Percentiles rank a stretch among this genome's conserved stretches.
Conservation (phyloP, 2,888 invertebrate genomes). For the Meghimatium bilineatum region DNA sequence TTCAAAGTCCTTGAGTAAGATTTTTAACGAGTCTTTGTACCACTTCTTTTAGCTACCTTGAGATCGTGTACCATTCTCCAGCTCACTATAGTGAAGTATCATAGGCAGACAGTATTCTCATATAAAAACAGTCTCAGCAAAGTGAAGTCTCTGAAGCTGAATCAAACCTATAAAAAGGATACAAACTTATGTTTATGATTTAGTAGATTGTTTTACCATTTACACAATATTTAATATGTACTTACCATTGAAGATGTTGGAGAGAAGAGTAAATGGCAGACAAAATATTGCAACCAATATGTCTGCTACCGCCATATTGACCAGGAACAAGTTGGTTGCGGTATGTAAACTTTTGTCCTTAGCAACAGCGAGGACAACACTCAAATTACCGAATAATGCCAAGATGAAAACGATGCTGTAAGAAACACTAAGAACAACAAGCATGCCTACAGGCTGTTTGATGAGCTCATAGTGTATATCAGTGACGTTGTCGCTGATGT, state of each 20-base stretch:
- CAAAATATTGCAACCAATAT: slow-evolving; percentile 53
- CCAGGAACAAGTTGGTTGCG: slow-evolving; percentile 55
- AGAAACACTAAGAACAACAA: slow-evolving; percentile 48
- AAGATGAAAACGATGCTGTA: slow-evolving; percentile 53
- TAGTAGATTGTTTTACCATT: no score
- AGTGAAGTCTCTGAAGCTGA: no score
- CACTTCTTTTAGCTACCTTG: no score
- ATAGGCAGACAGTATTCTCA: no score
- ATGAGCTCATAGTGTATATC: slow-evolving; percentile 28
- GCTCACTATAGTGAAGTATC: no score
- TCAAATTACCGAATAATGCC: slow-evolving; percentile 53
- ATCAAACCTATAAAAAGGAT: no score
- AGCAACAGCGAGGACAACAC: slow-evolving; percentile 52
- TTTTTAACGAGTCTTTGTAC: no score
- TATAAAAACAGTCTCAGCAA: no score
- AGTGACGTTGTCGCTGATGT: background rate
- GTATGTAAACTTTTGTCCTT: slow-evolving; percentile 54
- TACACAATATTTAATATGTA: background rate
- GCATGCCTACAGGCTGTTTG: slow-evolving; percentile 49
- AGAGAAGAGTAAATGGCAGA: slow-evolving; percentile 51
- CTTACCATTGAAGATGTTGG: slow-evolving; percentile 53
- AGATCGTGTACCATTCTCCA: no score
- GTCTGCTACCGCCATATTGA: slow-evolving; percentile 55
- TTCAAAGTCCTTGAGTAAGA: no score
- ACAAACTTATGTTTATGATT: no score